phyloP scores from a whole-genome alignment of 1,140 invertebrate species.

The Drosophila kohkoa region DNA sequence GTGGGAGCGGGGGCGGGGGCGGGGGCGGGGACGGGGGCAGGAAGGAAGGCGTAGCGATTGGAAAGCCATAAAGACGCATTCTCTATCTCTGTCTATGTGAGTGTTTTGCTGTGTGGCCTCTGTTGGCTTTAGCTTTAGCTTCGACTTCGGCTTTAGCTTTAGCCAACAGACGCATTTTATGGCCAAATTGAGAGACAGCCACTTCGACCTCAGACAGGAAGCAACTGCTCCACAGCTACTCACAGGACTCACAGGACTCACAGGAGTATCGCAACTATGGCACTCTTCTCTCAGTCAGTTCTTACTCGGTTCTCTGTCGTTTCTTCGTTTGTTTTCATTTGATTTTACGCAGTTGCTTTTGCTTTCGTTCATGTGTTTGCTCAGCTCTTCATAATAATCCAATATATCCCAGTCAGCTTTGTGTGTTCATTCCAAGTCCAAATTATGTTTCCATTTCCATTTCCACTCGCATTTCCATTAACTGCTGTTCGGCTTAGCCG shows the following conservation, averaged over 20 bases:
- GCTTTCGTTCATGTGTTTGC: constrained; percentile 25
- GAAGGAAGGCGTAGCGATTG: constrained; percentile 46
- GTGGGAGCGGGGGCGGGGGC: too few species aligned
- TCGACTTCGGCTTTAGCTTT: constrained; percentile 5
- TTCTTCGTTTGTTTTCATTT: constrained; percentile 17
- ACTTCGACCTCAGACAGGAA: constrained; percentile 32
- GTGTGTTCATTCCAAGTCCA: constrained; percentile 4
- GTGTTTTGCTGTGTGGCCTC: constrained; percentile 7
- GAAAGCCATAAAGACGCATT: constrained; percentile 72
- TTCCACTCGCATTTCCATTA: background rate
- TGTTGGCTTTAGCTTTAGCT: constrained; percentile 22
- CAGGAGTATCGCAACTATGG: background rate
- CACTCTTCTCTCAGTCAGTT: background rate
- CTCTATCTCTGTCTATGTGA: constrained; percentile 4
- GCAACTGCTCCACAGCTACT: background rate
- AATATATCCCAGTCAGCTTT: constrained; percentile 25
- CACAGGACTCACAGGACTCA: background rate
- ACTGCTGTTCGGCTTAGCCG: constrained; percentile 14
- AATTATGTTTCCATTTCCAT: background rate
- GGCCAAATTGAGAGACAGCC: constrained; percentile 30
- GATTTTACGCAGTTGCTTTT: background rate
- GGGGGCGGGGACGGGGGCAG: too few species aligned
- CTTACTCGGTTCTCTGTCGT: background rate
- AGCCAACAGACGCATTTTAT: constrained; percentile 40
- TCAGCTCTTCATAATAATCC: constrained; percentile 35